phyloP scores from a whole-genome alignment of 2,113 vertebrate species.

The Microcebus ravelobensis region DNA sequence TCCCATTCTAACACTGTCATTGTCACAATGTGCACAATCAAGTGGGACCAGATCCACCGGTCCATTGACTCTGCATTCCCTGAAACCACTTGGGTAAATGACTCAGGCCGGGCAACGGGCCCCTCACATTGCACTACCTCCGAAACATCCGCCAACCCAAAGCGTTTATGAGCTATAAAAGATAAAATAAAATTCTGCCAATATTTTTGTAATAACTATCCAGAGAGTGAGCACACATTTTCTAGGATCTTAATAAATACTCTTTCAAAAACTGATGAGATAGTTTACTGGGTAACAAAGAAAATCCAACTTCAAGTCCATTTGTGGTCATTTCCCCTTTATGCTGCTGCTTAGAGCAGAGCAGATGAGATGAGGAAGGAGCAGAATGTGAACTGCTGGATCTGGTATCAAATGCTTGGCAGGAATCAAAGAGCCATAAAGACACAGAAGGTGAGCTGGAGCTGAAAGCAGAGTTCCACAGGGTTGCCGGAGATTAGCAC shows the following conservation, averaged over 20 bases:
- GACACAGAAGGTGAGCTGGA: background rate
- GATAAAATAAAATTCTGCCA: slow-evolving; percentile 39
- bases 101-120: background rate
- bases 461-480: slow-evolving; percentile 3
- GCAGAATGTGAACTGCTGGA: background rate
- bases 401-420: background rate
- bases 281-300: slow-evolving; percentile 69
- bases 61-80: background rate
- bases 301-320: slow-evolving; percentile 76
- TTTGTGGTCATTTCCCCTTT: slow-evolving; percentile 65
- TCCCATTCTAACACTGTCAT: background rate
- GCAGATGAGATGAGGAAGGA: background rate
- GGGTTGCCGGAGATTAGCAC: background rate
- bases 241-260: slow-evolving; percentile 31
- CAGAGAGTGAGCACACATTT: slow-evolving; percentile 40
- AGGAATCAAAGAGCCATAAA: background rate
- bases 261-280: background rate
- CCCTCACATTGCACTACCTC: background rate
- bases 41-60: background rate
- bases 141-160: slow-evolving; percentile 51
- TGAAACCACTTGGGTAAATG: background rate
- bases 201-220: slow-evolving; percentile 62
- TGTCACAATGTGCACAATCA: background rate
- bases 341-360: slow-evolving; percentile 24
- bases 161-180: slow-evolving; percentile 19